phyloP scores from a whole-genome alignment of 2,888 invertebrate genomes.

The Omphaloscelis lunosa region DNA sequence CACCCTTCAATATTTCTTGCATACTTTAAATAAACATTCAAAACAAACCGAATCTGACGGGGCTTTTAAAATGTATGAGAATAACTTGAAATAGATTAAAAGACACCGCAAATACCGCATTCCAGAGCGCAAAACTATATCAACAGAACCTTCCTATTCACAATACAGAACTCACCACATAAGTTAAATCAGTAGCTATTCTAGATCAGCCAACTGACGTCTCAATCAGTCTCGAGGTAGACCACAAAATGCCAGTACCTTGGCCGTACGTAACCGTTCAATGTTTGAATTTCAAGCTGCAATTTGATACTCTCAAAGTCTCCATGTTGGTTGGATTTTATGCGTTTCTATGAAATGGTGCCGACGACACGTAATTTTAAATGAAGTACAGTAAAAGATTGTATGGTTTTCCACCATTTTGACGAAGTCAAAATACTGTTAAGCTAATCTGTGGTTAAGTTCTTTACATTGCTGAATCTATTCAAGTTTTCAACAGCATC shows the following conservation, averaged over 20 bases:
- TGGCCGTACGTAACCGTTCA: slow-evolving; percentile 1
- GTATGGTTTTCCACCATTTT: slow-evolving; percentile 9
- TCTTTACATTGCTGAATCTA: not conserved
- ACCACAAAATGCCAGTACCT: slow-evolving; percentile 38
- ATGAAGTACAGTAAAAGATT: slow-evolving; percentile 15
- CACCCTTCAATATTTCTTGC: slow-evolving; percentile 1
- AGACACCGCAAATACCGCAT: slow-evolving; percentile 26
- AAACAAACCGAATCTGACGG: not conserved
- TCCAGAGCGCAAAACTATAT: slow-evolving; percentile 11
- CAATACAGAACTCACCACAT: slow-evolving; percentile 29
- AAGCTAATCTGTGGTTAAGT: not conserved
- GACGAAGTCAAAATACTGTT: not conserved
- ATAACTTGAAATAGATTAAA: not conserved
- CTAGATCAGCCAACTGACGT: slow-evolving; percentile 30
- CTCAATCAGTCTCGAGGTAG: slow-evolving; percentile 47
- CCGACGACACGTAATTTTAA: slow-evolving; percentile 5
- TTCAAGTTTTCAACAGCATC: not conserved
- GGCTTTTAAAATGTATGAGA: not conserved
- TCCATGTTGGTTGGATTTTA: slow-evolving; percentile 1
- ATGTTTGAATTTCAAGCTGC: slow-evolving; percentile 29
- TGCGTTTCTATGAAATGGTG: slow-evolving; percentile 10
- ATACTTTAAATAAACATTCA: not conserved
- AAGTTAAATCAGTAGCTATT: slow-evolving; percentile 42
- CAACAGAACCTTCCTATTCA: slow-evolving; percentile 14
- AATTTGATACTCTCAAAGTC: not conserved